Base-by-base conservation (phyloP, 1,140 invertebrate genomes). In the Oncopodura yosiiana region DNA sequence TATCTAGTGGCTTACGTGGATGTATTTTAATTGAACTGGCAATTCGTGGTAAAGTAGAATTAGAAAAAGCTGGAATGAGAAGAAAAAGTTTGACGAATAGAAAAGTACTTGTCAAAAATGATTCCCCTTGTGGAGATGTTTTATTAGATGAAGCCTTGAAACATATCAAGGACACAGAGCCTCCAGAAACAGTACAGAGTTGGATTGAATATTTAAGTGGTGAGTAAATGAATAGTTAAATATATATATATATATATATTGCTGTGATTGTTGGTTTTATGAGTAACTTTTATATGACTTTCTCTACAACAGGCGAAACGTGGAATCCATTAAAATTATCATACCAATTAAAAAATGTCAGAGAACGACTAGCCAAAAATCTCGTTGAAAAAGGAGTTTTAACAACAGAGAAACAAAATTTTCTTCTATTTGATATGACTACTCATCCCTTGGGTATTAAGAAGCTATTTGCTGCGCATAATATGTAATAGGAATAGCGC, bases 131-230 rank as follows among this genome's bases (percentile, higher is more conserved):
- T 51, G 96, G 96, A 53, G 95, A 99, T 78, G 94, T 97, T 26
- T 73, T 99, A 30, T 73, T 99, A 52, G 96, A 99, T 75, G 96
- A 61, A 61, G 93, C 96, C 44, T 74, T 99, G 49, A 97, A 95
- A 78, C 94, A 98, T 73, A 87, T 99, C 67, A 94, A 92, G 76
- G 90, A 94, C 69, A 98, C 94, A 36, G 85, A 96, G 69, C 93
- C 94, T 32, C 83, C 90, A 58, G 94, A 99, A 76, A 90, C 91
- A 45, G 89, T 98, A 41, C 93, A 97, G 72, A 93, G 87, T 71
- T 99, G 95, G 95, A 96, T 99, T 70, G 95, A 99, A 77, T 99
- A 99, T 76, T 78, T 99, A 18, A 97, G 94, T 77, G 95, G 94
- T 93, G 72, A 71, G 75, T 74, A 45, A 23, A 26, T 39, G 11